These are phyloP conservation scores for Calameuta filiformis DNA, from an alignment of 2,888 invertebrate species.

Conservation along the genomic window DNA sequence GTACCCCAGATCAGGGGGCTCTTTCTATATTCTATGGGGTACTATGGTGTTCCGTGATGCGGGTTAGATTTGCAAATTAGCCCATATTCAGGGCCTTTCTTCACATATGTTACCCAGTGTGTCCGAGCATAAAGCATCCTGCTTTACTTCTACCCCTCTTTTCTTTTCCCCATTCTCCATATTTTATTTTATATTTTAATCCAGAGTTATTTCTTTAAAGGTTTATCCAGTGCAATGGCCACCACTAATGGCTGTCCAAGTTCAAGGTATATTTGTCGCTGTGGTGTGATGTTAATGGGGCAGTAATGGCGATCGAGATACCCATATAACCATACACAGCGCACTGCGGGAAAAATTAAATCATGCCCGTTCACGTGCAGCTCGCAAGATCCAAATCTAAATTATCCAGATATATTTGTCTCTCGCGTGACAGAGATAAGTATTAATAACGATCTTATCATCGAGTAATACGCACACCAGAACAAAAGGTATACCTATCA, in stretches of 20 bases:
- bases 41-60: background rate
- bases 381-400: slow-evolving; percentile 41
- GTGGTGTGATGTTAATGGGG: background rate
- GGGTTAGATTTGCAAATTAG: background rate
- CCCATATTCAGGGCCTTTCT: background rate
- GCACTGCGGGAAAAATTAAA: background rate
- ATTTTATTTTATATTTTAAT: background rate
- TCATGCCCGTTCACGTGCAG: background rate
- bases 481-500: slow-evolving; percentile 48
- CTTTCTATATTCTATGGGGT: background rate
- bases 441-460: slow-evolving; percentile 43
- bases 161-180: background rate
- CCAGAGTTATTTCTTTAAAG: background rate
- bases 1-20: background rate
- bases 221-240: background rate
- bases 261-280: background rate
- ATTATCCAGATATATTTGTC: slow-evolving; percentile 33
- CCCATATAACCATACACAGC: background rate
- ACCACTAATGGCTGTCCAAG: background rate
- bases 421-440: slow-evolving; percentile 42
- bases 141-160: background rate
- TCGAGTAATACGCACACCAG: slow-evolving; percentile 34
- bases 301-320: background rate
- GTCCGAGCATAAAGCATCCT: background rate
- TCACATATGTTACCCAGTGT: background rate